Conservation (phyloP, 2,113 vertebrate genomes). For the Catharus fuscescens region DNA sequence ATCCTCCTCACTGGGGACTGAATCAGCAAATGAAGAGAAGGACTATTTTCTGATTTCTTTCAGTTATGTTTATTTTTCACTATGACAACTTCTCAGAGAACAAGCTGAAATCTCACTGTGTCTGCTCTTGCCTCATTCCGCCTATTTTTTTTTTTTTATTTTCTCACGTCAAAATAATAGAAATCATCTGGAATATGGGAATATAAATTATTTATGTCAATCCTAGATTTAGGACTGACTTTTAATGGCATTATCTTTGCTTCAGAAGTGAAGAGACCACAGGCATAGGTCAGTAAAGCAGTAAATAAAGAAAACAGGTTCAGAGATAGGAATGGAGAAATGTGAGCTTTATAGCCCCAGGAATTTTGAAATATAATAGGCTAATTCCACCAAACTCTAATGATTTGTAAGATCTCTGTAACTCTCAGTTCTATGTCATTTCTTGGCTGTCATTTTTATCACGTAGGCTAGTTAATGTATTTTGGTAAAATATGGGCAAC, state of each 20-base stretch:
- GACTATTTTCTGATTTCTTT: not conserved
- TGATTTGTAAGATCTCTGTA: not conserved
- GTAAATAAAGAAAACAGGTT: not conserved
- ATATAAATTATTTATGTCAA: not conserved
- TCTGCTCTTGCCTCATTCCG: not conserved
- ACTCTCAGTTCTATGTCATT: not conserved
- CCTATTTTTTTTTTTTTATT: not conserved
- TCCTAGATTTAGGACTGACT: not conserved
- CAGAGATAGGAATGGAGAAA: not conserved
- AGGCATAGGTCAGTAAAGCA: not conserved
- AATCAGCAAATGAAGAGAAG: not conserved
- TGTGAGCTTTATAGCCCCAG: not conserved
- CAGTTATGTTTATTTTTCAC: constrained; percentile 6
- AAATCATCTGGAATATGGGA: not conserved
- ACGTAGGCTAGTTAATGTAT: not conserved
- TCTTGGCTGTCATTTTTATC: not conserved
- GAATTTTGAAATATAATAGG: not conserved
- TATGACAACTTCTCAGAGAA: constrained; percentile 22
- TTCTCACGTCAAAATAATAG: not conserved
- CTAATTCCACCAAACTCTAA: not conserved
- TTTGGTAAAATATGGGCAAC: not conserved
- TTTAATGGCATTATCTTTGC: not conserved
- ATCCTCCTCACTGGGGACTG: not conserved
- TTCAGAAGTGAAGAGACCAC: not conserved
- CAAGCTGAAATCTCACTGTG: not conserved